These are phyloP conservation scores for Talpa occidentalis DNA, from an alignment of 2,113 vertebrate genomes.

Conservation along the genomic window DNA sequence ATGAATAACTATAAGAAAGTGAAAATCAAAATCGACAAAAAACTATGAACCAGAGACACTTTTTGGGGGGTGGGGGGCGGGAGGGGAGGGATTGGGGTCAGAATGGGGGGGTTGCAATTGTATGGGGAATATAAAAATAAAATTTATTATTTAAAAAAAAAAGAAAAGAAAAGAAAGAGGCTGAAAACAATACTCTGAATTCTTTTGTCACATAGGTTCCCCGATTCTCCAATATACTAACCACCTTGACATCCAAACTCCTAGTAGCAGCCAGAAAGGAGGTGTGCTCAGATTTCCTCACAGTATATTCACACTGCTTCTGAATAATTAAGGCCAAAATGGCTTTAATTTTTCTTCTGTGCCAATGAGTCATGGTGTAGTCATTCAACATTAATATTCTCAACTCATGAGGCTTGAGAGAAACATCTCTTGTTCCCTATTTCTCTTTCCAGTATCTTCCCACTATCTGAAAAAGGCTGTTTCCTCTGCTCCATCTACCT, in stretches of 20 bases:
- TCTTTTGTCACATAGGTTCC: background rate
- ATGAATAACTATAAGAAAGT: no score
- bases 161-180: constrained; percentile 18
- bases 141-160: no score
- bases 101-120: no score
- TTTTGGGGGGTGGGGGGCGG: no score
- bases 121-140: no score
- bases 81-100: no score
- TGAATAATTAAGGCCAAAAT: background rate
- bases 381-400: background rate
- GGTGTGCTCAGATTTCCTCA: background rate
- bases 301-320: background rate
- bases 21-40: no score
- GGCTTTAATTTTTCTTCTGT: background rate
- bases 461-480: background rate
- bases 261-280: background rate
- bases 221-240: background rate
- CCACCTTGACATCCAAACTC: background rate
- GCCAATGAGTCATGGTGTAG: background rate
- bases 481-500: background rate
- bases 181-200: background rate
- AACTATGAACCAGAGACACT: no score
- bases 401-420: background rate
- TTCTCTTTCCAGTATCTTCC: background rate
- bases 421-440: background rate